phyloP scores from a whole-genome alignment of 2,113 vertebrate genomes.

The Hyla sarda region DNA sequence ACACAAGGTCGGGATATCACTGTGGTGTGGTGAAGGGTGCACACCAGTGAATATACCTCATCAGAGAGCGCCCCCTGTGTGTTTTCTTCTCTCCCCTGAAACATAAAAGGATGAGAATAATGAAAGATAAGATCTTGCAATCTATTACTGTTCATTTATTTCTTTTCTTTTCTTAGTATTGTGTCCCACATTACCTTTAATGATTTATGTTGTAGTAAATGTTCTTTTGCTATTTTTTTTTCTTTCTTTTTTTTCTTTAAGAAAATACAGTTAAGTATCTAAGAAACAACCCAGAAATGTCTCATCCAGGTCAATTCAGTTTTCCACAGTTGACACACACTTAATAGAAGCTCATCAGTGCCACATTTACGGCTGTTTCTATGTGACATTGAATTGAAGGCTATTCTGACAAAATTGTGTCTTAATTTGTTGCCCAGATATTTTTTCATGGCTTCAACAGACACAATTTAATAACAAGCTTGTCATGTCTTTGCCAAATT shows the following conservation, averaged over 20 bases:
- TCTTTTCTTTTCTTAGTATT: background rate
- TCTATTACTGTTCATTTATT: background rate
- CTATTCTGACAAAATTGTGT: constrained; percentile 1
- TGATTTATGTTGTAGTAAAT: background rate
- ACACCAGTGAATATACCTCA: too few species aligned
- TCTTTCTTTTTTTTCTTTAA: background rate
- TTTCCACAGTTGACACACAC: constrained; percentile 6
- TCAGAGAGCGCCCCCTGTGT: too few species aligned
- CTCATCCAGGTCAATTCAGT: background rate
- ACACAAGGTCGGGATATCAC: too few species aligned
- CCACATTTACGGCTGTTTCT: constrained; percentile 17
- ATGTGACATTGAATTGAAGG: constrained; percentile 15
- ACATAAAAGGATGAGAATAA: too few species aligned
- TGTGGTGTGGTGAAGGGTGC: too few species aligned
- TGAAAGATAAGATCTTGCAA: background rate
- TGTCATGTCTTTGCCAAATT: constrained; percentile 15
- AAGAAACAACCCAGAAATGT: background rate
- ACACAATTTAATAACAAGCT: constrained; percentile 40
- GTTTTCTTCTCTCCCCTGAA: too few species aligned
- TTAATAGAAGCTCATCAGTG: constrained; percentile 13
- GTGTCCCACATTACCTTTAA: background rate
- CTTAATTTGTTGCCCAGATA: constrained; percentile 20
- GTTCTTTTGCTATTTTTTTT: background rate
- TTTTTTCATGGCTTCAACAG: constrained; percentile 17
- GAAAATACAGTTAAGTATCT: background rate